Evolutionary conservation across 1,140 invertebrate genomes (phyloP).

Genomic region (Zaprionus lachaisei): DNA sequence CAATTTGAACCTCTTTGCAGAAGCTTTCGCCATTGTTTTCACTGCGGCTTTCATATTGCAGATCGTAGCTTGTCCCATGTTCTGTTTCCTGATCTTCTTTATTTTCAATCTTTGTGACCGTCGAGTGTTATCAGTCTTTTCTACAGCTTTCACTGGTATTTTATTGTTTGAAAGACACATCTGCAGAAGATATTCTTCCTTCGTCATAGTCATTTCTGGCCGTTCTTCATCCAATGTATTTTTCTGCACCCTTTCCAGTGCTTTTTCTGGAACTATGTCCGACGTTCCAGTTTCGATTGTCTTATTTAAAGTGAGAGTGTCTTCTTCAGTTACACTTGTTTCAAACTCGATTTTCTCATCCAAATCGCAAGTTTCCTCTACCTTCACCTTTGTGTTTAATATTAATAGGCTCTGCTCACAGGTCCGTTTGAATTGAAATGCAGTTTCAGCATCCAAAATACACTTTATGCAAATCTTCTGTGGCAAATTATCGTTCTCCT

Average conservation of each 20-base stretch:
- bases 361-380: too few species aligned
- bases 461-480: slow-evolving; percentile 3
- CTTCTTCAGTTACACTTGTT: neutral
- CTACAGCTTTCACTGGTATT: neutral
- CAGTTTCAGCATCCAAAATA: neutral
- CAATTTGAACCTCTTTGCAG: too few species aligned
- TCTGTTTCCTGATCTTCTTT: too few species aligned
- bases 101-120: too few species aligned
- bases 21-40: too few species aligned
- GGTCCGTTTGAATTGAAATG: neutral
- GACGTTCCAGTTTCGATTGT: neutral
- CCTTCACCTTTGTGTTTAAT: neutral
- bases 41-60: too few species aligned
- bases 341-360: neutral
- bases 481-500: neutral
- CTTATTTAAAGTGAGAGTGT: neutral
- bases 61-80: too few species aligned
- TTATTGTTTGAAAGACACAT: neutral
- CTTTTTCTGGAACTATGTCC: neutral
- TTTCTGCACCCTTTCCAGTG: neutral
- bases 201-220: neutral
- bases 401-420: neutral
- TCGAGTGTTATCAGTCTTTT: too few species aligned
- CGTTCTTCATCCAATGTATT: neutral
- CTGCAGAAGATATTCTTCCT: neutral